A percentile compares a stretch with the other conserved stretches of the same genome.
Evolutionary conservation across 2,113 vertebrate genomes (phyloP).

Genomic region (Phyllopteryx taeniolatus): DNA sequence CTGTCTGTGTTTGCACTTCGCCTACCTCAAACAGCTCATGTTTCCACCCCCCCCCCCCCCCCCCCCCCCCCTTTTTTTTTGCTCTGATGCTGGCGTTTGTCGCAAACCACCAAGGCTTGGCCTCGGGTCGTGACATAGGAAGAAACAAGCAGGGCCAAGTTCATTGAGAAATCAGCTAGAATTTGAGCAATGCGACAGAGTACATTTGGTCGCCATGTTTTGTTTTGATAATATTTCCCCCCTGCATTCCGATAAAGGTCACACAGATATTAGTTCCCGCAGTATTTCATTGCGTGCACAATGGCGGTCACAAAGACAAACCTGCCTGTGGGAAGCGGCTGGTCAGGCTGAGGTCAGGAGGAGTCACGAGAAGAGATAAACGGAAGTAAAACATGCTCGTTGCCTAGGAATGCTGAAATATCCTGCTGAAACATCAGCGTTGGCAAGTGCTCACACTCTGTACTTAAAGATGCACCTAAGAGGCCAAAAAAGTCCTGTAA

Average conservation of each 20-base stretch:
- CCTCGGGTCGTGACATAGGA: conserved; percentile 34
- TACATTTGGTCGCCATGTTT: conserved; percentile 16
- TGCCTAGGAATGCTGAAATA: not conserved
- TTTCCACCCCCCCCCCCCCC: conserved; percentile 55
- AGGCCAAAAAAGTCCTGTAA: no score
- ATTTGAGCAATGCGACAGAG: conserved; percentile 48
- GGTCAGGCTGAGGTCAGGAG: not conserved
- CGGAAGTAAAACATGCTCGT: not conserved
- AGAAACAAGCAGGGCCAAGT: conserved; percentile 46
- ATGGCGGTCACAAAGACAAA: conserved; percentile 48
- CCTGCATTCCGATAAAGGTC: conserved; percentile 38
- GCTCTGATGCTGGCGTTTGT: conserved; percentile 51
- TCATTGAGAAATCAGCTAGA: conserved; percentile 64
- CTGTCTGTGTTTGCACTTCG: conserved; percentile 69
- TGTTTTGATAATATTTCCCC: conserved; percentile 40
- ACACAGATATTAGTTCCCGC: conserved; percentile 36
- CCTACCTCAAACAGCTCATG: conserved; percentile 65
- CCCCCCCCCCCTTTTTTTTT: conserved; percentile 34
- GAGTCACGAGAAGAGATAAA: not conserved
- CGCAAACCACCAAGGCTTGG: conserved; percentile 44
- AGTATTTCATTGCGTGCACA: conserved; percentile 31
- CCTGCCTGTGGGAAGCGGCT: not conserved
- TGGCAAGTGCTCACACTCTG: no score
- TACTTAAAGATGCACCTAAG: no score
- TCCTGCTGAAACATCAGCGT: not conserved